These are phyloP conservation scores for Lagocephalus sceleratus DNA, from an alignment of 2,797 vertebrate species.

Conservation along the genomic window DNA sequence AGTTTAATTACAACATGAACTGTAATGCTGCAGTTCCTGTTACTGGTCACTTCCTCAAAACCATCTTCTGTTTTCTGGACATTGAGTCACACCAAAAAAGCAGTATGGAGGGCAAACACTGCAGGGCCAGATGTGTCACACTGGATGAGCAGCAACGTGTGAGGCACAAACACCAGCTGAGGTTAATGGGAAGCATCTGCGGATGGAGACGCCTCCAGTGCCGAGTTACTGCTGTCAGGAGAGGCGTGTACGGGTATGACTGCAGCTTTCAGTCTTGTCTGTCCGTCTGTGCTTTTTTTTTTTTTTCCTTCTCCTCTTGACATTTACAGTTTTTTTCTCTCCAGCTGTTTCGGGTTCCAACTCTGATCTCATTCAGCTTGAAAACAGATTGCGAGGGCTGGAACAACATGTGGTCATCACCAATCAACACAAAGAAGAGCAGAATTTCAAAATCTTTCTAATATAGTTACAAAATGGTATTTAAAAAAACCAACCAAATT, in stretches of 20 bases:
- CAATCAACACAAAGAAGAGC: too few relatives aligned
- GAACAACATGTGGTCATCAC: neutral
- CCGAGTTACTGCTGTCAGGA: constrained; percentile 20
- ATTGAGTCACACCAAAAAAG: constrained; percentile 3
- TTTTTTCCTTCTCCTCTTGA: constrained; percentile 5
- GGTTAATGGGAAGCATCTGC: constrained; percentile 73
- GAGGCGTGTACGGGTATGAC: constrained; percentile 16
- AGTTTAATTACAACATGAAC: constrained; percentile 11
- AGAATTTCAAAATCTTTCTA: too few relatives aligned
- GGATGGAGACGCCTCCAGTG: constrained; percentile 15
- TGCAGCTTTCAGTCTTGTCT: constrained; percentile 19
- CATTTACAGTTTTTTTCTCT: constrained; percentile 31
- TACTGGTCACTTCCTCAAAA: constrained; percentile 63
- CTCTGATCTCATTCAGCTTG: constrained; percentile 68
- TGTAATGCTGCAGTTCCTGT: constrained; percentile 49
- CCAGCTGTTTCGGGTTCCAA: constrained; percentile 49
- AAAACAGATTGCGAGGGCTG: constrained; percentile 47
- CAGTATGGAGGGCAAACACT: too few relatives aligned
- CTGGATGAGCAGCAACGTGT: constrained; percentile 12
- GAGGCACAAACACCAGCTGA: constrained; percentile 41
- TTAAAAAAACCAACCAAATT: too few relatives aligned
- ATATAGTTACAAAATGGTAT: too few relatives aligned
- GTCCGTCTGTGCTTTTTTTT: constrained; percentile 11
- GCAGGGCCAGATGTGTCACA: too few relatives aligned
- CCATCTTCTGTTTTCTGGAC: constrained; percentile 2